These are phyloP conservation scores for Netelia melanura DNA, from an alignment of 2,888 invertebrate genomes.

Conservation along the genomic window DNA sequence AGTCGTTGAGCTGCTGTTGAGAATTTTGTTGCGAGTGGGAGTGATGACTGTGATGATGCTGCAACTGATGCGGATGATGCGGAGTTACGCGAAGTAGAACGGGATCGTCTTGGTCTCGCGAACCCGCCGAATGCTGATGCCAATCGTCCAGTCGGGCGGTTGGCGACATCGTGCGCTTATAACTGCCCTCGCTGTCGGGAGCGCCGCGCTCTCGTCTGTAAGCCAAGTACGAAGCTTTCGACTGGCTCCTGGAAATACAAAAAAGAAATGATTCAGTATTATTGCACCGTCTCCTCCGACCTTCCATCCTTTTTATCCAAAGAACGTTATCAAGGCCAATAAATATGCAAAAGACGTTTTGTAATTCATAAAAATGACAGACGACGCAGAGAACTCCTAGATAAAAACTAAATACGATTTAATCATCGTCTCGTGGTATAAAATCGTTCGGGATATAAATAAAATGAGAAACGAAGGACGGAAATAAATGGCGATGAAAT, in stretches of 20 bases:
- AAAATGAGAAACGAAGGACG: constrained; percentile 16
- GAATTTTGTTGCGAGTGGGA: constrained; percentile 62
- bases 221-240: constrained; percentile 92
- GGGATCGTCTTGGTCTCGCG: constrained; percentile 80
- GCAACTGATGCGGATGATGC: constrained; percentile 73
- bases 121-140: constrained; percentile 71
- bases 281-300: background rate
- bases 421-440: background rate
- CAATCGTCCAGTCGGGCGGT: constrained; percentile 83
- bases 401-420: background rate
- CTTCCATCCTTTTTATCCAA: no score
- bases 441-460: background rate
- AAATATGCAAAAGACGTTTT: no score
- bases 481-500: constrained; percentile 11
- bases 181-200: constrained; percentile 90
- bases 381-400: background rate
- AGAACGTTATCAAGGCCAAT: no score
- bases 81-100: constrained; percentile 82
- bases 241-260: constrained; percentile 88
- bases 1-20: constrained; percentile 71
- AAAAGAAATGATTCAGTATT: constrained; percentile 40
- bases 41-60: constrained; percentile 63
- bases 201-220: constrained; percentile 90
- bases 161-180: constrained; percentile 91
- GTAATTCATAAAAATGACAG: no score